phyloP scores from a whole-genome alignment of 2,888 invertebrate genomes.

The Eristalis intricaria region DNA sequence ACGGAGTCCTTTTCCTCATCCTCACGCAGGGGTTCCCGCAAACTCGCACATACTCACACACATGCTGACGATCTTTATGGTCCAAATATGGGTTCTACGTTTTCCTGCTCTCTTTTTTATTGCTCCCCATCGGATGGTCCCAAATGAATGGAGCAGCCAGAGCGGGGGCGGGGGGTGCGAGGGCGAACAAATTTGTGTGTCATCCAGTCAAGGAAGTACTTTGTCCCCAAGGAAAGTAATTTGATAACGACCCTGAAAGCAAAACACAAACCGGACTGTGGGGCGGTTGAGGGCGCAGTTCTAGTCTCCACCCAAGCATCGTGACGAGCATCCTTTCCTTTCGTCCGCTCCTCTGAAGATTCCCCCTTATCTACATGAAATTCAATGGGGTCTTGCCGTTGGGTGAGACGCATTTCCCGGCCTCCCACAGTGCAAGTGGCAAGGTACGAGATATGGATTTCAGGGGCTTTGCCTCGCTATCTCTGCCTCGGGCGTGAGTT shows the following conservation, averaged over 20 bases:
- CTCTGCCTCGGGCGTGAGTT: background rate
- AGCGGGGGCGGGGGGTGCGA: background rate
- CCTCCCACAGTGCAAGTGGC: background rate
- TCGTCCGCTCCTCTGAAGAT: background rate
- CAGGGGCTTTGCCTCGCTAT: background rate
- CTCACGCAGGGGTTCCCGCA: background rate
- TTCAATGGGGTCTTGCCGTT: background rate
- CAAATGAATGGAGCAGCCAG: background rate
- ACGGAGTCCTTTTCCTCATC: conserved; percentile 7
- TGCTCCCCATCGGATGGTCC: conserved; percentile 31
- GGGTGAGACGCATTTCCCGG: background rate
- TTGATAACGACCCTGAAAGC: conserved; percentile 29
- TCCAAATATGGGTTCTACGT: conserved; percentile 12
- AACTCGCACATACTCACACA: background rate
- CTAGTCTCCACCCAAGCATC: background rate
- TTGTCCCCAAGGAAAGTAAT: conserved; percentile 34
- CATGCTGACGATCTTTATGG: conserved; percentile 28
- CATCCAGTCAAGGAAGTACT: conserved; percentile 19
- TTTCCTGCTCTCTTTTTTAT: conserved; percentile 31
- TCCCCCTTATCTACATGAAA: background rate
- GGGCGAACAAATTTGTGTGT: conserved; percentile 7
- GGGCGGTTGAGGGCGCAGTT: background rate
- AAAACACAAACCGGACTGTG: conserved; percentile 10
- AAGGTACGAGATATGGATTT: background rate
- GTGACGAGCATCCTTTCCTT: background rate